Evolutionary conservation across 2,797 vertebrate genomes (phyloP).

Genomic region (Lacerta viridis): DNA sequence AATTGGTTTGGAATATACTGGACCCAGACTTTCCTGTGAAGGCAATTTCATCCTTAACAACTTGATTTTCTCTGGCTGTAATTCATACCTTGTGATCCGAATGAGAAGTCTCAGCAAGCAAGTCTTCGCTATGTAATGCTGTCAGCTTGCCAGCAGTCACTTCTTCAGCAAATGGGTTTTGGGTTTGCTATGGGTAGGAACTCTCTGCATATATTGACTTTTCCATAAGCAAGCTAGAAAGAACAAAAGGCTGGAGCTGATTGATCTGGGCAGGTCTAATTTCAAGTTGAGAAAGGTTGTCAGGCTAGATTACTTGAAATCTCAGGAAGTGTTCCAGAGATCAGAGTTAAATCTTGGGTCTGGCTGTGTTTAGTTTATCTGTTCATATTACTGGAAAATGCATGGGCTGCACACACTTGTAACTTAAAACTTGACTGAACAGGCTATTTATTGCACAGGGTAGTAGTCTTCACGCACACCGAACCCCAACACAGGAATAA

Average conservation of each 20-base stretch:
- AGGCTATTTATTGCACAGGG: accelerated
- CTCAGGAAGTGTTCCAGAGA: conserved; percentile 53
- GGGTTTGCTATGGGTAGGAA: background rate
- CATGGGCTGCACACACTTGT: background rate
- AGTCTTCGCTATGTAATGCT: accelerated
- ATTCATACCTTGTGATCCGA: background rate
- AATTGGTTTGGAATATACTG: background rate
- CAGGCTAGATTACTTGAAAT: conserved; percentile 49
- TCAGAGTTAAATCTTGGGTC: conserved; percentile 22
- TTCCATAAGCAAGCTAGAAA: background rate
- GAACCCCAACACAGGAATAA: background rate
- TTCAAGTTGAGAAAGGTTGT: conserved; percentile 58
- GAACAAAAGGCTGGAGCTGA: conserved; percentile 11
- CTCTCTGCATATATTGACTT: conserved; percentile 20
- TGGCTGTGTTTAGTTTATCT: conserved; percentile 11
- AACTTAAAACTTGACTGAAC: background rate
- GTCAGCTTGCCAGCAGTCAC: conserved; percentile 14
- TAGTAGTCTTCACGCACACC: accelerated
- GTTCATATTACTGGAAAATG: background rate
- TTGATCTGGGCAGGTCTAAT: conserved; percentile 7
- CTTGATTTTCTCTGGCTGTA: conserved; percentile 3
- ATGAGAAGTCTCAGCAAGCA: background rate
- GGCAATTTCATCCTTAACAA: conserved; percentile 10
- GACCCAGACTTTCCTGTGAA: conserved; percentile 10
- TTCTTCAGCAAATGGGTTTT: conserved; percentile 27